These are phyloP conservation scores for Probaryconus sp. DNA, from an alignment of 1,140 invertebrate species.

Conservation along the genomic window DNA sequence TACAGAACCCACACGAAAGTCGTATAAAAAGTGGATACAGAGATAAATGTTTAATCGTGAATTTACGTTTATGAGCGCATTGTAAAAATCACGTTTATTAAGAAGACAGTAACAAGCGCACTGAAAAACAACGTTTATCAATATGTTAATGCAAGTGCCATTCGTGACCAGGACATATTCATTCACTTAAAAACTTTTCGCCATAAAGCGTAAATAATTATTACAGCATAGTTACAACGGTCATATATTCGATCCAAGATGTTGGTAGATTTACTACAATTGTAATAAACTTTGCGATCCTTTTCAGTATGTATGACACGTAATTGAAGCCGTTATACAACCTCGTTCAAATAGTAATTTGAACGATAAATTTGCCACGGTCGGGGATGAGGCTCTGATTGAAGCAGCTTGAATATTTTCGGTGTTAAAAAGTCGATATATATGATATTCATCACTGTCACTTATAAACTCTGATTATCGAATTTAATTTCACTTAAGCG, in stretches of 20 bases:
- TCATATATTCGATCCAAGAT: conserved; percentile 15
- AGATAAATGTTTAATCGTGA: too few species aligned
- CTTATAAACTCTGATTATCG: not conserved
- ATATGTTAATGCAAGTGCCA: not conserved
- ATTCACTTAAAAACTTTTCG: conserved; percentile 2
- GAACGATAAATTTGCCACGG: conserved; percentile 51
- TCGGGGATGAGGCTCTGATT: conserved; percentile 52
- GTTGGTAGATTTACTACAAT: conserved; percentile 52
- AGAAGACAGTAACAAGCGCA: too few species aligned
- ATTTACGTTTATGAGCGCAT: not conserved
- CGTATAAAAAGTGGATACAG: too few species aligned
- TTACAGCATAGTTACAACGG: not conserved
- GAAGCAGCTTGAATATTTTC: conserved; percentile 40
- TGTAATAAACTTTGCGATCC: conserved; percentile 36
- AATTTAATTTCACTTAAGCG: not conserved
- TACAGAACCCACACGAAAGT: too few species aligned
- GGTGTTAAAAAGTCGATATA: conserved; percentile 25
- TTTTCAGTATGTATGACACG: conserved; percentile 51
- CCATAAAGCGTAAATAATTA: conserved; percentile 25
- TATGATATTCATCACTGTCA: conserved; percentile 14
- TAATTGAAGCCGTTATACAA: conserved; percentile 57
- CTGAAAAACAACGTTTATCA: not conserved
- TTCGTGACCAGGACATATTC: not conserved
- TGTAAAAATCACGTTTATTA: too few species aligned
- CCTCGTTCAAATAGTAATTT: conserved; percentile 46